Evolutionary conservation across 2,888 invertebrate genomes (phyloP).

Genomic region (Pyralis farinalis): DNA sequence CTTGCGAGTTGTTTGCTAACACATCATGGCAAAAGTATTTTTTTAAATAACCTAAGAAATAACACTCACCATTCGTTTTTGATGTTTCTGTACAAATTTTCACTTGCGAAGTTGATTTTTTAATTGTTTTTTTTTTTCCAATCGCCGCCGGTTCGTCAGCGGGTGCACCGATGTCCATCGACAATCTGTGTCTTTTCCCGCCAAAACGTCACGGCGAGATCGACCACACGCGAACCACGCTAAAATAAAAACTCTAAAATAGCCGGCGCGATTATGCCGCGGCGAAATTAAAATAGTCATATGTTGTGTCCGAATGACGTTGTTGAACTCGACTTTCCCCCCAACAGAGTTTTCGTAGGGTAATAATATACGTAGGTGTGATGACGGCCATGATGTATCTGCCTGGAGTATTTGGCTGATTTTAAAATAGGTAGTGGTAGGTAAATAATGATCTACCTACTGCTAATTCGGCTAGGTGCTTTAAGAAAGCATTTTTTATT

Average conservation of each 20-base stretch:
- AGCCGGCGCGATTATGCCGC: slow-evolving; percentile 58
- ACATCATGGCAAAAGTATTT: too few species aligned
- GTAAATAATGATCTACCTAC: too few species aligned
- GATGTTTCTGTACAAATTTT: too few species aligned
- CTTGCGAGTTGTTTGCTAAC: too few species aligned
- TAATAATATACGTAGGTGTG: slow-evolving; percentile 8
- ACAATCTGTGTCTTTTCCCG: slow-evolving; percentile 67
- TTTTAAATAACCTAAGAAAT: too few species aligned
- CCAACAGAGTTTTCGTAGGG: slow-evolving; percentile 53
- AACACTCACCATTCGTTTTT: too few species aligned
- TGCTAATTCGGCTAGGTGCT: too few species aligned
- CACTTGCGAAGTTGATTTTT: too few species aligned
- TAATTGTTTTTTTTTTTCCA: neutral
- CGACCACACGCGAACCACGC: slow-evolving; percentile 79
- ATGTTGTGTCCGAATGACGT: slow-evolving; percentile 37
- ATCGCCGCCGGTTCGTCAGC: slow-evolving; percentile 9
- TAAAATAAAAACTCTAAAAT: slow-evolving; percentile 78
- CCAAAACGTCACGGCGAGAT: slow-evolving; percentile 58
- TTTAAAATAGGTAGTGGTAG: too few species aligned
- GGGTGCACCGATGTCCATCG: slow-evolving; percentile 48
- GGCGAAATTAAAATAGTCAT: slow-evolving; percentile 70
- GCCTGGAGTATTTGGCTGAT: too few species aligned
- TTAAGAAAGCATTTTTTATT: too few species aligned
- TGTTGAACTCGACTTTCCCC: slow-evolving; percentile 48
- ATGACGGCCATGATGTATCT: neutral